Percentiles rank a stretch among this genome's conserved stretches.
These are phyloP conservation scores for Drosophila punjabiensis DNA, from an alignment of 1,140 invertebrate species.

Conservation along the genomic window DNA sequence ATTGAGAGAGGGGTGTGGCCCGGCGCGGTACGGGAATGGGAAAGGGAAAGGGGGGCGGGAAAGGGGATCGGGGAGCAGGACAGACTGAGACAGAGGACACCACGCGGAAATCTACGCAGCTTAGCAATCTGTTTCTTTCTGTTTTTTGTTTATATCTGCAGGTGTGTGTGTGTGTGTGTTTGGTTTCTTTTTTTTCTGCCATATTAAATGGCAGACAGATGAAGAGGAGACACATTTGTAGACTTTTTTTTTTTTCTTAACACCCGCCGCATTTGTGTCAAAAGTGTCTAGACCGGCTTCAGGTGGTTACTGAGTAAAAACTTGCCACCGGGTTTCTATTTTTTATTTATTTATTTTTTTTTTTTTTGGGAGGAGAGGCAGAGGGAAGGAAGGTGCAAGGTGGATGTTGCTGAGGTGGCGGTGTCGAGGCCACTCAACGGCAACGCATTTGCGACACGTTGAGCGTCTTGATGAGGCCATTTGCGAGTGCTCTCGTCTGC, in stretches of 20 bases:
- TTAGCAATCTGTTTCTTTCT: slow-evolving; percentile 73
- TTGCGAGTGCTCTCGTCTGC: slow-evolving; percentile 39
- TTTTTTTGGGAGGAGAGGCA: slow-evolving; percentile 7
- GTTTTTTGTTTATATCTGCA: slow-evolving; percentile 38
- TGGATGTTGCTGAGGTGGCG: slow-evolving; percentile 29
- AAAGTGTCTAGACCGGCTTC: slow-evolving; percentile 77
- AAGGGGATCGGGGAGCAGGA: not conserved
- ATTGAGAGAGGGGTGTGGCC: not conserved
- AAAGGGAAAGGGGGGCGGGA: not conserved
- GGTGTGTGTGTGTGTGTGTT: slow-evolving; percentile 22
- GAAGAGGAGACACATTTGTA: slow-evolving; percentile 49
- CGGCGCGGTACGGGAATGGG: not conserved
- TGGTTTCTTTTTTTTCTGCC: slow-evolving; percentile 30
- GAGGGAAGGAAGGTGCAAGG: slow-evolving; percentile 1
- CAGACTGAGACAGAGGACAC: slow-evolving; percentile 32
- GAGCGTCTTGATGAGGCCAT: slow-evolving; percentile 70
- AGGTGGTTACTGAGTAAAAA: slow-evolving; percentile 48
- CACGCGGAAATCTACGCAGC: slow-evolving; percentile 80
- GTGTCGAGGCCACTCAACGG: slow-evolving; percentile 56
- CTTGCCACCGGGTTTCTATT: slow-evolving; percentile 35
- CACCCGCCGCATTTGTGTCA: slow-evolving; percentile 76
- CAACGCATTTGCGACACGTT: slow-evolving; percentile 69
- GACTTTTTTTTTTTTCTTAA: slow-evolving; percentile 51
- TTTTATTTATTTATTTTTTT: slow-evolving; percentile 23
- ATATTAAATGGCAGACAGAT: slow-evolving; percentile 71